Conservation (phyloP, 2,888 invertebrate species). For the Sialis lutaria region DNA sequence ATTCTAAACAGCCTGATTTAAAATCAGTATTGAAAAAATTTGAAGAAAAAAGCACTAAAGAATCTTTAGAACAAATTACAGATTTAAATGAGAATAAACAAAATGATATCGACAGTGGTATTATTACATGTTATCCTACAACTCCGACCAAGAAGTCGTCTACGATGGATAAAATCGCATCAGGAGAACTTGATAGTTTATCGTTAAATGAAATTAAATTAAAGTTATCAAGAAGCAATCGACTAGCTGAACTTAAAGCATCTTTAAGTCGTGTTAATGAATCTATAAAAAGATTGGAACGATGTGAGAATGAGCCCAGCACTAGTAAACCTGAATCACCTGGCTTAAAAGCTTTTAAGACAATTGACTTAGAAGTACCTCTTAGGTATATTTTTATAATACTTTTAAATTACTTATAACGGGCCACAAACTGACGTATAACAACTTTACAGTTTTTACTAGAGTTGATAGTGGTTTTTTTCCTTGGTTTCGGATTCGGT, state of each 20-base stretch:
- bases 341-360: constrained; percentile 47
- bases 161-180: background rate
- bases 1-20: constrained; percentile 16
- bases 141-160: constrained; percentile 3
- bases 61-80: too few species aligned
- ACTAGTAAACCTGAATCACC: constrained; percentile 20
- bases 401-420: too few species aligned
- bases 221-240: constrained; percentile 46
- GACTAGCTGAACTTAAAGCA: constrained; percentile 51
- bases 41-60: background rate
- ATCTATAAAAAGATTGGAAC: constrained; percentile 39
- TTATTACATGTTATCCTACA: constrained; percentile 1
- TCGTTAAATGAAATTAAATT: constrained; percentile 37
- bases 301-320: constrained; percentile 18
- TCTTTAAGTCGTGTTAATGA: constrained; percentile 47
- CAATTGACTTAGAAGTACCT: constrained; percentile 59
- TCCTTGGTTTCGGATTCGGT: too few species aligned
- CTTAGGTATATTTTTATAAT: constrained; percentile 35
- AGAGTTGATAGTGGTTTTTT: too few species aligned
- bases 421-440: too few species aligned
- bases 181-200: background rate
- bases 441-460: too few species aligned
- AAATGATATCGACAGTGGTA: background rate
- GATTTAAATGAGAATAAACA: background rate
- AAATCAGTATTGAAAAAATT: constrained; percentile 14